Evolutionary conservation across 2,888 invertebrate species (phyloP), one percentile per base, ranked within the genome.

Genomic region (Peribatodes rhomboidaria): DNA sequence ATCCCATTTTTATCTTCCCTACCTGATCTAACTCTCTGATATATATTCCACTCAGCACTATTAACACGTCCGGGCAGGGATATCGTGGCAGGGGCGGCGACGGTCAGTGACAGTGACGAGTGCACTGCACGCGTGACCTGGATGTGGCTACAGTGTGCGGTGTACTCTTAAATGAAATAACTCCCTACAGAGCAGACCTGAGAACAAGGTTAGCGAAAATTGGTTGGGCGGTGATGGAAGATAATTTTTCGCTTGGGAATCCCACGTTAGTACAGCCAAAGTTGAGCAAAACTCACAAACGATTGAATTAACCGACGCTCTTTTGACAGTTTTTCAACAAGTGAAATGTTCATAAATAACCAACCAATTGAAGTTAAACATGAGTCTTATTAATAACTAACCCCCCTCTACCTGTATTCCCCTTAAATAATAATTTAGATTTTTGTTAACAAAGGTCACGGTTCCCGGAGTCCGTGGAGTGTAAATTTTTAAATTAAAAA

Each of bases 41-140:
- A 47, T 14, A 14, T 47, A 14, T 16, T 31, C 14, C 14, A 31
- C n/a, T 47, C 47, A 31, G 47, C 7, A 3, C 14, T 31, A 31
- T 47, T 47, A 47, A 9, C 50, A 49, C 50, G 50, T 50, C 50
- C 35, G 7, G 11, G 4, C 49, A 27, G 16, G 31, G 49, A 16
- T 14, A 49, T 8, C 10, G 49, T 11, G 33, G 3, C 16, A 46
- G 31, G 46, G 10, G 31, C 47, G 47, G 10, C n/a, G 22, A 46
- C 50, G 35, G 35, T 50, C 50, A 50, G 35, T 18, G 35, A 35
- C 50, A 50, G 13, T 20, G 37, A 50, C 50, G 50, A 11, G 50
- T 35, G 50, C 50, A 50, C 13, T 20, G 50, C 35, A 50, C 50
- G 35, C 50, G 50, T 50, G 50, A 50, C 50, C 50, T 50, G 50